Evolutionary conservation across 2,888 invertebrate species (phyloP).

Genomic region (Drosophila meridionalis): DNA sequence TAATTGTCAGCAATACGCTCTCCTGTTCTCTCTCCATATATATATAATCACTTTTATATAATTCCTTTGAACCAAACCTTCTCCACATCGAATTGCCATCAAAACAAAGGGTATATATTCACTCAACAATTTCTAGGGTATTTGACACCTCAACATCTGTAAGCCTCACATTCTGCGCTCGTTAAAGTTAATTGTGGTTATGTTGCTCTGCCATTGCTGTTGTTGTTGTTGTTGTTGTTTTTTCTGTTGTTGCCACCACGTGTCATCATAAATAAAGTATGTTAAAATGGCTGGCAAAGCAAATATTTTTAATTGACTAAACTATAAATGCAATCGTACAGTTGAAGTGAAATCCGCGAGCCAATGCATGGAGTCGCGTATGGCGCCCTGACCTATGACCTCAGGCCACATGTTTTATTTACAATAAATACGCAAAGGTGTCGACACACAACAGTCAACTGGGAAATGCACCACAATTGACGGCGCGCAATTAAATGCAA

Average conservation of each 20-base stretch:
- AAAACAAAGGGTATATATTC: not conserved
- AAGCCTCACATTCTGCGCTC: not conserved
- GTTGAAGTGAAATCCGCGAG: slow-evolving; percentile 1
- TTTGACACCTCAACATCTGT: not conserved
- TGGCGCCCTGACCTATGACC: not conserved
- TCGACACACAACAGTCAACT: slow-evolving; percentile 24
- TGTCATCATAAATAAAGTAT: slow-evolving; percentile 52
- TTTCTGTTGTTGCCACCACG: slow-evolving; percentile 12
- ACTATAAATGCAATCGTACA: slow-evolving; percentile 41
- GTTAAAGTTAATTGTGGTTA: slow-evolving; percentile 19
- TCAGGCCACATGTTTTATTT: slow-evolving; percentile 27
- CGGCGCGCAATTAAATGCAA: slow-evolving; percentile 52
- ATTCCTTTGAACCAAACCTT: too few species aligned
- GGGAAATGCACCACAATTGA: slow-evolving; percentile 26
- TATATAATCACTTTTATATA: too few species aligned
- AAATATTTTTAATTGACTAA: slow-evolving; percentile 61
- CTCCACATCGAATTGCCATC: not conserved
- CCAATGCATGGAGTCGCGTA: not conserved
- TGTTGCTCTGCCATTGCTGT: not conserved
- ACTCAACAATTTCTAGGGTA: not conserved
- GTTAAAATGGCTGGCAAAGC: slow-evolving; percentile 42
- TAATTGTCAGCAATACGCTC: too few species aligned
- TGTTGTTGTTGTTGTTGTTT: not conserved
- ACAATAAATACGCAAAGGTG: slow-evolving; percentile 47
- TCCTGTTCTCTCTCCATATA: too few species aligned